Evolutionary conservation across 92 coral and sea anemone species (phyloP).

Genomic region (Phymanthus crucifer): DNA sequence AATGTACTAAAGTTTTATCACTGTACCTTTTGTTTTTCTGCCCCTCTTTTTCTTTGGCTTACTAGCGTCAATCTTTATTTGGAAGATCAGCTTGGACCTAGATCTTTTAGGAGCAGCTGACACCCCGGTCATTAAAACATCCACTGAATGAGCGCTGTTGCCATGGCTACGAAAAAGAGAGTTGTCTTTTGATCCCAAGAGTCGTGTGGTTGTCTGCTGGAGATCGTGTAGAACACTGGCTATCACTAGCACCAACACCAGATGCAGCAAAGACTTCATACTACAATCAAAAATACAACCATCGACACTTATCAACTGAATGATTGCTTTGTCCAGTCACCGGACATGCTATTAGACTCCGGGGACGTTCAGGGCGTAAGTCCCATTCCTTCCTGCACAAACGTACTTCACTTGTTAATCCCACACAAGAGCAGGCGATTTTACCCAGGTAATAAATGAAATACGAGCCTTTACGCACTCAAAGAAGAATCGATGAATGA

Average conservation of each 20-base stretch:
- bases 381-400: no score
- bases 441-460: no score
- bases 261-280: background rate
- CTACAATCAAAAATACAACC: background rate
- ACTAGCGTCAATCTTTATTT: background rate
- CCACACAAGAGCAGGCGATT: no score
- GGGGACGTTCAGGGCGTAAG: no score
- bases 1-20: no score
- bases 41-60: conserved; percentile 1
- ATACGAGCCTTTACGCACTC: no score
- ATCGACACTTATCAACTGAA: background rate
- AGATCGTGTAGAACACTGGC: background rate
- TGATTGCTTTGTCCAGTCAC: background rate
- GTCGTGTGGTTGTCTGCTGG: background rate
- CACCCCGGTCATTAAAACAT: background rate
- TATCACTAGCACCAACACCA: background rate
- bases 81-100: background rate
- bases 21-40: conserved; percentile 6
- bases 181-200: background rate
- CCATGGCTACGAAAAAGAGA: background rate
- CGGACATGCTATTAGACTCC: background rate
- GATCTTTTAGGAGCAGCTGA: background rate
- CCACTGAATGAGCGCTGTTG: background rate
- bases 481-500: no score
- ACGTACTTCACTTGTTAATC: no score